A percentile compares a stretch with the other conserved stretches of the same genome.
phyloP scores from a whole-genome alignment of 2,888 invertebrate species.

The Enoplolaimus lenunculus region DNA sequence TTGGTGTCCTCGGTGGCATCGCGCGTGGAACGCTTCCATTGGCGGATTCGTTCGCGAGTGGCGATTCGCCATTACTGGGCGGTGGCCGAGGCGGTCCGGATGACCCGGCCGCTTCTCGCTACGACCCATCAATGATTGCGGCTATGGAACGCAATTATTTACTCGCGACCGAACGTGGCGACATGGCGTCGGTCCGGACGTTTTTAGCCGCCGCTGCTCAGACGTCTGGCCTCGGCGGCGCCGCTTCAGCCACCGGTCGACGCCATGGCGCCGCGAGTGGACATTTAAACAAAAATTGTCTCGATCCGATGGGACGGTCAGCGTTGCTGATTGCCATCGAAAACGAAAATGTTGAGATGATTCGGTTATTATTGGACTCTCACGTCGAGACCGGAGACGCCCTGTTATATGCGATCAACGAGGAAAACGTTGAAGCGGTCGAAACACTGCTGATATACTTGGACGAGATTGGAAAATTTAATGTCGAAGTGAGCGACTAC shows the following conservation, averaged over 20 bases:
- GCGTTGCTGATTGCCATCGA: constrained; percentile 80
- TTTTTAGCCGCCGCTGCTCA: constrained; percentile 31
- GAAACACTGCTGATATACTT: constrained; percentile 86
- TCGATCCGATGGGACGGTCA: constrained; percentile 77
- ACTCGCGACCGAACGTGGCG: constrained; percentile 77
- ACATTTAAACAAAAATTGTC: constrained; percentile 77
- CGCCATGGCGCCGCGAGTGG: constrained; percentile 49
- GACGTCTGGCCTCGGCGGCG: too few relatives aligned
- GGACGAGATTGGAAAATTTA: constrained; percentile 48
- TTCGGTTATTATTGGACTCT: constrained; percentile 72
- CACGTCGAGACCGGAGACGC: constrained; percentile 52
- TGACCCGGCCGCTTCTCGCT: too few relatives aligned
- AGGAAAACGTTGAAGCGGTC: constrained; percentile 91
- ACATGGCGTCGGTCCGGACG: constrained; percentile 64
- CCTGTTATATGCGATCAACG: constrained; percentile 71
- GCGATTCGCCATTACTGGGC: too few relatives aligned
- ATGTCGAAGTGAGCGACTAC: constrained; percentile 32
- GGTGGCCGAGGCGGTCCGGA: too few relatives aligned
- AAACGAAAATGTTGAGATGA: constrained; percentile 88
- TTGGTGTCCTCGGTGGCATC: too few relatives aligned
- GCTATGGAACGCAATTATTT: constrained; percentile 71
- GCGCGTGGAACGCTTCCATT: too few relatives aligned
- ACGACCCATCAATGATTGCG: not conserved
- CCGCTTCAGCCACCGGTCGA: too few relatives aligned
- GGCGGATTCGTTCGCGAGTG: too few relatives aligned